These are phyloP conservation scores for Clanis bilineata DNA, from an alignment of 2,888 invertebrate species.

Conservation along the genomic window DNA sequence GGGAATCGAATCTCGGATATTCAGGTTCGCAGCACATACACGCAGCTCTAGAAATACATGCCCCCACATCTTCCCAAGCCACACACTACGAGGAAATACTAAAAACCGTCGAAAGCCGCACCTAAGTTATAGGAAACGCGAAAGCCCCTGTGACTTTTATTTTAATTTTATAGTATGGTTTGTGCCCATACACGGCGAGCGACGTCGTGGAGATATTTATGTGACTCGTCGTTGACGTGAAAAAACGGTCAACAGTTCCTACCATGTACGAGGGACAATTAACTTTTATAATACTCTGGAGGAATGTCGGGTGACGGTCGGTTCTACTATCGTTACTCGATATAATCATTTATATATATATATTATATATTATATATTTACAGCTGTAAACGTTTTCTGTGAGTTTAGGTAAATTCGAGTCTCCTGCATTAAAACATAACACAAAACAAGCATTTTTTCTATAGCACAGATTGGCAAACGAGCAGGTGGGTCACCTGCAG, in stretches of 20 bases:
- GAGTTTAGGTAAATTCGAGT: too few species aligned
- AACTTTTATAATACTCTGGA: constrained; percentile 31
- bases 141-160: constrained; percentile 9
- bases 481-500: too few species aligned
- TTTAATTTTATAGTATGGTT: constrained; percentile 14
- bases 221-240: background rate
- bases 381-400: too few species aligned
- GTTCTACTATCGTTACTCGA: constrained; percentile 15
- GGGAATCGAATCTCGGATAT: too few species aligned
- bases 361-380: too few species aligned
- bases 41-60: too few species aligned
- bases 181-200: constrained; percentile 4
- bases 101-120: background rate
- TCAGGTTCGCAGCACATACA: too few species aligned
- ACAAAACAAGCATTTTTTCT: too few species aligned
- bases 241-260: constrained; percentile 27
- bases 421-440: too few species aligned
- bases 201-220: background rate
- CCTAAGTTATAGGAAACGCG: background rate
- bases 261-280: constrained; percentile 31
- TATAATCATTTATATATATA: too few species aligned
- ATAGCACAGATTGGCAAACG: too few species aligned
- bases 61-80: background rate
- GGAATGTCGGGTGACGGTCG: constrained; percentile 24
- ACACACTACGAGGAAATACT: background rate